Conservation (phyloP, 2,797 vertebrate genomes). For the Acanthurus lineatus region DNA sequence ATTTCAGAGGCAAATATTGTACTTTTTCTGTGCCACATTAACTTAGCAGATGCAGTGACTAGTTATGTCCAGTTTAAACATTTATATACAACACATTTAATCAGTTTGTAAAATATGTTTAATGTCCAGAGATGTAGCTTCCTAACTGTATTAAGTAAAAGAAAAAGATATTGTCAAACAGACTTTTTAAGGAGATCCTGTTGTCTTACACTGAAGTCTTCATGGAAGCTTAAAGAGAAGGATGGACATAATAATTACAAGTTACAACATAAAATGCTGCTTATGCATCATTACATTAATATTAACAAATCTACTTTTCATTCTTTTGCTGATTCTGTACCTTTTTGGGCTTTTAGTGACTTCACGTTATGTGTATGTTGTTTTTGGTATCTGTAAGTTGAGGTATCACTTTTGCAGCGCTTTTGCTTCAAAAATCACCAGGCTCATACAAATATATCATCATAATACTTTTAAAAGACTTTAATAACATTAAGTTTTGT, state of each 20-base stretch:
- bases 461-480: no score
- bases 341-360: neutral
- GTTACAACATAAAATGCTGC: neutral
- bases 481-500: neutral
- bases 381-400: no score
- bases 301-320: neutral
- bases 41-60: neutral
- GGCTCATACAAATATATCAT: no score
- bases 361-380: neutral
- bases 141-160: neutral
- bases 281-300: neutral
- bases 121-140: neutral
- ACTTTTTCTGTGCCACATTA: neutral
- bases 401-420: no score
- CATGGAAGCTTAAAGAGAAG: no score
- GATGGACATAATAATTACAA: no score
- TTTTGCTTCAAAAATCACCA: no score
- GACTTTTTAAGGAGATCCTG: no score
- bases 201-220: no score
- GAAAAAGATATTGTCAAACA: no score
- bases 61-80: neutral
- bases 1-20: neutral
- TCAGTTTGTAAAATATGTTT: neutral
- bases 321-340: neutral
- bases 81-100: neutral